Base-by-base conservation (phyloP, 2,113 vertebrate species). In the Lepus timidus region DNA sequence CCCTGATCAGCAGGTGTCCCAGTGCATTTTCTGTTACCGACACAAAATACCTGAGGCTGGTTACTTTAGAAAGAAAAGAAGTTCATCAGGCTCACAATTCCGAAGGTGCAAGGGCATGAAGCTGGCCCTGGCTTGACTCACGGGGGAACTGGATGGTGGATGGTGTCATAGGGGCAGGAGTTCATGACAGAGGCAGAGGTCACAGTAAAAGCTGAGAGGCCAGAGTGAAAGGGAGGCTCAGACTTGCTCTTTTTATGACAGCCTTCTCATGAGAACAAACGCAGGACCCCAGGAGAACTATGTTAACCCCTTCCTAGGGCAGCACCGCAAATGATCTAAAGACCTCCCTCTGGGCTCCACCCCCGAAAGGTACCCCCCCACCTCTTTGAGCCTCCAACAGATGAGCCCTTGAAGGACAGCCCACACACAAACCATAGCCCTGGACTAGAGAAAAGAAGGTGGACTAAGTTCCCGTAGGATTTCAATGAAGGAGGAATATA, bases 221-320 rank as follows among this genome's bases (percentile, higher is more conserved):
- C 44, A 23, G 8, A 19, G 3, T 3, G 1, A 20, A 13, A 31
- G 64, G 29, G 19, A 67, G 1, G 49, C 13, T 0, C 8, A 9
- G n/a, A 10, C 3, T 12, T 31, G 11, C 17, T 70, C 2, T 80
- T 70, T 17, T 22, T 25, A 44, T 9, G 39, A 36, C 14, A 49
- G 39, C 20, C 20, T 25, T 78, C 22, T 11, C 13, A 6, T 27
- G 9, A 68, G 31, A 80, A 36, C 14, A 19, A 31, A 14, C 10
- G 36, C 22, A 25, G 7, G 14, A 13, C 0, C 9, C 61, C 31
- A 27, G 6, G 23, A 51, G 19, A 76, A 33, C 8, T 13, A 4
- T 58, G 55, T 61, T 13, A 62, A 33, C 31, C 13, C 9, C 31
- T 71, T 71, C 23, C 6, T 71, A 58, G 2, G 6, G 14, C 9